These are phyloP conservation scores for Apolygus lucorum DNA, from an alignment of 1,140 invertebrate genomes.

Conservation along the genomic window DNA sequence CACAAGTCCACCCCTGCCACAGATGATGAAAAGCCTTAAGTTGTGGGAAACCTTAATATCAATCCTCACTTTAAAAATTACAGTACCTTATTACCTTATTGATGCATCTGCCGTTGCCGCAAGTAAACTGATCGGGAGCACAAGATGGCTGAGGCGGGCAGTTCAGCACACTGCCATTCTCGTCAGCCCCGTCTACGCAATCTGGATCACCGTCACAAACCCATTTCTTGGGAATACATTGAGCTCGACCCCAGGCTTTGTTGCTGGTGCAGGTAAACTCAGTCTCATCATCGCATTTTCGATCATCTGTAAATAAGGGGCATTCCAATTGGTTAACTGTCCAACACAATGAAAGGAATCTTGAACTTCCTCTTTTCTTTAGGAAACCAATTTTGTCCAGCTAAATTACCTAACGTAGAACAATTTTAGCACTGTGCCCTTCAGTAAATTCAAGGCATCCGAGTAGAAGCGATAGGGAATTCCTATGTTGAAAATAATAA, in stretches of 20 bases:
- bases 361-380: too few relatives aligned
- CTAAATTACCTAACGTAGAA: too few relatives aligned
- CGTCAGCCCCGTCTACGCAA: slow-evolving; percentile 94
- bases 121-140: slow-evolving; percentile 78
- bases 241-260: slow-evolving; percentile 79
- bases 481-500: too few relatives aligned
- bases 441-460: too few relatives aligned
- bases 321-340: too few relatives aligned
- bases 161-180: slow-evolving; percentile 71
- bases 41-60: neutral
- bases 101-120: slow-evolving; percentile 80
- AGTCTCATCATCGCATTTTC: slow-evolving; percentile 83
- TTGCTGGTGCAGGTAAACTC: slow-evolving; percentile 86
- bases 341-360: too few relatives aligned
- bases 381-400: too few relatives aligned
- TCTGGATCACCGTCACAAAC: slow-evolving; percentile 93
- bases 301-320: slow-evolving; percentile 61
- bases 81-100: slow-evolving; percentile 47
- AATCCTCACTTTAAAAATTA: neutral
- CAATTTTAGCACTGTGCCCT: too few relatives aligned
- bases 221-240: slow-evolving; percentile 91
- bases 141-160: slow-evolving; percentile 75
- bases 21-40: too few relatives aligned
- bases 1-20: slow-evolving; percentile 58
- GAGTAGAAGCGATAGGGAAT: too few relatives aligned